These are phyloP conservation scores for Camponotus pennsylvanicus DNA, from an alignment of 1,140 invertebrate species.

Conservation along the genomic window DNA sequence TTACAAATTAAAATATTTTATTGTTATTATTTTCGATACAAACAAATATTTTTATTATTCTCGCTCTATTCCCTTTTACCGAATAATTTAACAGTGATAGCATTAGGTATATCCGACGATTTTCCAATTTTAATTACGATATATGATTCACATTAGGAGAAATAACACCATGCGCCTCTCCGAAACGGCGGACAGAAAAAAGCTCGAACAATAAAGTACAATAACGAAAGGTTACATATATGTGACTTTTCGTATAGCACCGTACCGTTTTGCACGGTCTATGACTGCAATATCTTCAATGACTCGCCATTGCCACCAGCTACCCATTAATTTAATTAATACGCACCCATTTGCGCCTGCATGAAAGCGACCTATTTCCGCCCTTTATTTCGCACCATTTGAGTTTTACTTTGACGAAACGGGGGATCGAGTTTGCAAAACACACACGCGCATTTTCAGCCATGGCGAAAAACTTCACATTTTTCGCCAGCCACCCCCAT, in stretches of 20 bases:
- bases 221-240: slow-evolving; percentile 40
- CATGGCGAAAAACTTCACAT: slow-evolving; percentile 23
- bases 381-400: slow-evolving; percentile 70
- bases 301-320: slow-evolving; percentile 60
- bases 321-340: slow-evolving; percentile 77
- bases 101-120: background rate
- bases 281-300: slow-evolving; percentile 60
- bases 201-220: slow-evolving; percentile 39
- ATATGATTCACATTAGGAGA: background rate
- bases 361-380: slow-evolving; percentile 63
- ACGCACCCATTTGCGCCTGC: slow-evolving; percentile 66
- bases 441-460: background rate
- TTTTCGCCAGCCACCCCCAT: background rate
- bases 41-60: background rate
- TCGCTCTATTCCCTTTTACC: background rate
- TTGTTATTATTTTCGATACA: slow-evolving; percentile 27
- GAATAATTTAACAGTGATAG: background rate
- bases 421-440: slow-evolving; percentile 39
- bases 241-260: background rate
- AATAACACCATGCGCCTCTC: background rate
- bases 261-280: slow-evolving; percentile 51
- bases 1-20: slow-evolving; percentile 34
- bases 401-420: slow-evolving; percentile 66
- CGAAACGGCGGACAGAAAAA: background rate
- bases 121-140: background rate